Conservation (phyloP, 2,797 vertebrate species). For the Anableps anableps region DNA sequence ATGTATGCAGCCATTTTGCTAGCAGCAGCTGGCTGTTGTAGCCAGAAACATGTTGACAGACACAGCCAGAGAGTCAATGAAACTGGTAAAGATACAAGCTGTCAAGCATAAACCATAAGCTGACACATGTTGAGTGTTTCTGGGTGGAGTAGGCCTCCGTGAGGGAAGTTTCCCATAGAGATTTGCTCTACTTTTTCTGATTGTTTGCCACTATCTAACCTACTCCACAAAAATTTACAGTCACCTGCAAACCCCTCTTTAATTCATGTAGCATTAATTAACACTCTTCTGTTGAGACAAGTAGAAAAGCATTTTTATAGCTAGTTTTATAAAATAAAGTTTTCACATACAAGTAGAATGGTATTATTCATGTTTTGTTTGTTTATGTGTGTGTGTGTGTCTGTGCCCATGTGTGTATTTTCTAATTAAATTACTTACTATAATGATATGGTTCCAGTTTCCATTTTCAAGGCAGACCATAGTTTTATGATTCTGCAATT, state of each 20-base stretch:
- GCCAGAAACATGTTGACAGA: background rate
- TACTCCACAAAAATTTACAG: constrained; percentile 5
- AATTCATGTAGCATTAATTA: background rate
- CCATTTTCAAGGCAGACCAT: background rate
- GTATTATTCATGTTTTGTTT: background rate
- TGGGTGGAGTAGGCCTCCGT: background rate
- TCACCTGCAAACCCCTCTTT: background rate
- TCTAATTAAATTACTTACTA: background rate
- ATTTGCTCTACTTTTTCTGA: constrained; percentile 3
- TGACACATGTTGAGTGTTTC: constrained; percentile 7
- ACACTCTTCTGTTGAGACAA: background rate
- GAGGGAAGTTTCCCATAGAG: constrained; percentile 2
- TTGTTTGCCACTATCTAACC: constrained; percentile 1
- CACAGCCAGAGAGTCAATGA: background rate
- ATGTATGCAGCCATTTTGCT: background rate
- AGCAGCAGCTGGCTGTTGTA: background rate
- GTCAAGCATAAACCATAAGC: background rate
- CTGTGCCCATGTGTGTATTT: too few relatives aligned
- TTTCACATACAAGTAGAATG: background rate
- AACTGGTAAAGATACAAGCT: constrained; percentile 1
- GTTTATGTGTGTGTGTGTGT: background rate
- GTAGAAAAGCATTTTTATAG: background rate
- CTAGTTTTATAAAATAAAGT: background rate
- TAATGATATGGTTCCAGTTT: background rate
- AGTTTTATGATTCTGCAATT: background rate